Conservation (phyloP, 2,113 vertebrate genomes). For the Neolamprologus sp. region DNA sequence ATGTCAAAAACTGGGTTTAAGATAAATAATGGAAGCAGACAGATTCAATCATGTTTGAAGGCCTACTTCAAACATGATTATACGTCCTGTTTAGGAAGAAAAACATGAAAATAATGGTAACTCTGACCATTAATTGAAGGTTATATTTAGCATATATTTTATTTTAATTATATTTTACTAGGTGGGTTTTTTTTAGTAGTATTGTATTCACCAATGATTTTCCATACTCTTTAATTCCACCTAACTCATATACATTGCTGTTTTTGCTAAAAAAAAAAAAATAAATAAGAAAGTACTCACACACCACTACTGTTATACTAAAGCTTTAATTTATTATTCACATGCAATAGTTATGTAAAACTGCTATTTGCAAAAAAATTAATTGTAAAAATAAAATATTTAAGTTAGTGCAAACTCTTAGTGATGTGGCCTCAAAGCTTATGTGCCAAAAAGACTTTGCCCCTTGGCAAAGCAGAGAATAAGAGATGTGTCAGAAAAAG, state of each 20-base stretch:
- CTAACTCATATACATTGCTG: not conserved
- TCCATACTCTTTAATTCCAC: not conserved
- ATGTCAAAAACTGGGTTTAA: not conserved
- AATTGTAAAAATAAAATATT: not conserved
- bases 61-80: not conserved
- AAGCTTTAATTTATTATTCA: conserved; percentile 40
- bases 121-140: not conserved
- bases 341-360: conserved; percentile 1
- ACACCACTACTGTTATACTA: not conserved
- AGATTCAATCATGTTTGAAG: not conserved
- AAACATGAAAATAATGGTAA: not conserved
- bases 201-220: not conserved
- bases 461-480: not conserved
- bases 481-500: not conserved
- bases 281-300: not conserved
- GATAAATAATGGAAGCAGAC: not conserved
- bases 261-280: not conserved
- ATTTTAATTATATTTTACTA: not conserved
- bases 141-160: not conserved
- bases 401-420: conserved; percentile 24
- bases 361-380: not conserved
- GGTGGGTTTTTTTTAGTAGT: not conserved
- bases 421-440: not conserved
- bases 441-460: not conserved
- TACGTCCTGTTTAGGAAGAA: not conserved